Evolutionary conservation across 2,113 vertebrate genomes (phyloP).

Genomic region (Anseranas semipalmata): DNA sequence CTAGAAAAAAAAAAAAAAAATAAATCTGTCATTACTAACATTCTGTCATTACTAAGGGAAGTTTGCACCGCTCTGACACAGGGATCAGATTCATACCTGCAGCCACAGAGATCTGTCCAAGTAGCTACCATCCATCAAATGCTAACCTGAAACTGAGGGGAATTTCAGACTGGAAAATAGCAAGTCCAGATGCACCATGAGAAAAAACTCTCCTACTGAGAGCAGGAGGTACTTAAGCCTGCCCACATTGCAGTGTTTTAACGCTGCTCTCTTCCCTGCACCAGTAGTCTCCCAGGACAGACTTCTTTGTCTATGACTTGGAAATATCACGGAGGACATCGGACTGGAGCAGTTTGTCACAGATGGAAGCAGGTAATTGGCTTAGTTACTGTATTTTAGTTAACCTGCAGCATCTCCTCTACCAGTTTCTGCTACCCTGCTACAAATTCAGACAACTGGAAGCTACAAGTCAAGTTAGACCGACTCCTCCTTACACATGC

Average conservation of each 20-base stretch:
- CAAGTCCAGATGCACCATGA: fast-evolving
- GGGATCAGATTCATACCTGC: neutral
- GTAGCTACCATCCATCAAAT: neutral
- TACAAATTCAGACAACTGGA: neutral
- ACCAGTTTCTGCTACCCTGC: neutral
- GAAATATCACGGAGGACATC: neutral
- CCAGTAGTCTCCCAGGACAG: neutral
- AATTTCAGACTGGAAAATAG: neutral
- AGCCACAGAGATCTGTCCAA: fast-evolving
- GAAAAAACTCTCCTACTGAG: neutral
- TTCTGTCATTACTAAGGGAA: neutral
- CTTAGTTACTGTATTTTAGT: neutral
- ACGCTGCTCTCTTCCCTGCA: neutral
- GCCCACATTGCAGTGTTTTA: neutral
- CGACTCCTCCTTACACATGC: neutral
- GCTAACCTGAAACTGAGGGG: neutral
- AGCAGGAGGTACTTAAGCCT: fast-evolving
- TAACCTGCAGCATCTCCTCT: neutral
- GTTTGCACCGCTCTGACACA: neutral
- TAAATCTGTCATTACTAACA: neutral
- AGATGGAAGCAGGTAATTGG: neutral
- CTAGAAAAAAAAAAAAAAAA: neutral
- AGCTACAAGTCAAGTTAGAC: neutral
- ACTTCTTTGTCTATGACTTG: neutral
- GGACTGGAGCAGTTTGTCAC: neutral